Evolutionary conservation across 2,888 invertebrate species (phyloP).

Genomic region (Caenorhabditis sinica): DNA sequence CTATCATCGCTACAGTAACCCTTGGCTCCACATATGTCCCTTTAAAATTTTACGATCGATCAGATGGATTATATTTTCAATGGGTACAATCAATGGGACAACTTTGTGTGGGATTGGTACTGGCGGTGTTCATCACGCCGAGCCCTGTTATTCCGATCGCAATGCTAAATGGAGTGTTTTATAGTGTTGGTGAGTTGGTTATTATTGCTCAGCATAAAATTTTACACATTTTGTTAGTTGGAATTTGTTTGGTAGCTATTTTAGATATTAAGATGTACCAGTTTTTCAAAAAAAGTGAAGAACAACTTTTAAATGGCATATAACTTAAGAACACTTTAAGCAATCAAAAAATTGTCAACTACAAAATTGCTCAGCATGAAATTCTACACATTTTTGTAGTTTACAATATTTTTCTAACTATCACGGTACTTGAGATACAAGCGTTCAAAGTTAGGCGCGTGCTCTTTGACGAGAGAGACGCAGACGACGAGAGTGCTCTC

Average conservation of each 20-base stretch:
- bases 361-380: too few species aligned
- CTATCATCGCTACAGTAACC: conserved; percentile 62
- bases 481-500: too few species aligned
- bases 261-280: not conserved
- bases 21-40: conserved; percentile 73
- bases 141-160: conserved; percentile 61
- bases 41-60: conserved; percentile 69
- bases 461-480: too few species aligned
- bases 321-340: too few species aligned
- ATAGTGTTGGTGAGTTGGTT: conserved; percentile 58
- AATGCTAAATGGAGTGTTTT: conserved; percentile 73
- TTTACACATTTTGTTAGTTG: not conserved
- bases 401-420: not conserved
- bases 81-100: conserved; percentile 73
- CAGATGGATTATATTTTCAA: conserved; percentile 75
- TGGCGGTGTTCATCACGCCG: conserved; percentile 41
- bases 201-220: not conserved
- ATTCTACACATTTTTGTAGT: not conserved
- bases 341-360: too few species aligned
- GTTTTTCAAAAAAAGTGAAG: not conserved
- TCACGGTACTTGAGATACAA: not conserved
- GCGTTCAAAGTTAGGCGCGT: not conserved
- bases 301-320: too few species aligned
- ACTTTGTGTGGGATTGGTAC: conserved; percentile 58
- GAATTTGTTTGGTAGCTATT: not conserved